Base-by-base conservation (phyloP, 2,888 invertebrate genomes). In the Diaprepes abbreviatus region DNA sequence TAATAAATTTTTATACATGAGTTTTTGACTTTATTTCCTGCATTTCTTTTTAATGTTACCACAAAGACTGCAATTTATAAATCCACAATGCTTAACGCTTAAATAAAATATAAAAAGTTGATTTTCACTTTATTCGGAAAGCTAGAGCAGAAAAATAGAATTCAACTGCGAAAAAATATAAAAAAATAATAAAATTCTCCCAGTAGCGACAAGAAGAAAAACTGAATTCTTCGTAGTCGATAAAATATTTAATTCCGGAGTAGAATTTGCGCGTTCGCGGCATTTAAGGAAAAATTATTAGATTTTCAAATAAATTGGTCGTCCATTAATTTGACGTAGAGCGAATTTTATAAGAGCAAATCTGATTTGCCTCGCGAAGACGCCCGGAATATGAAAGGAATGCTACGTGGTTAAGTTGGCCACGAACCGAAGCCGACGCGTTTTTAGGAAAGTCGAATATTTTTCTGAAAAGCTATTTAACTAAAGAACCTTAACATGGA, bases 221-320 rank as follows among this genome's bases (percentile, higher is more conserved):
- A 68, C 50, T 58, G 63, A 48, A 71, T 71, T 70, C 66, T 63
- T 66, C 66, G 57, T 48, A 70, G 63, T 69, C 64, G 69, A 65
- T 65, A 69, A 69, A 70, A 70, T 71, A 71, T 71, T 71, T 71
- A 71, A 71, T 71, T 71, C 71, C 71, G 71, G 54, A 36, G 71
- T 54, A 55, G 70, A 65, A 70, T 63, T 69, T 70, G 65, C 70
- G 65, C 65, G 70, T 69, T 40, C 70, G 71, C 67, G 59, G 67
- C 71, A 70, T 72, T 72, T 72, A 70, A 68, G 72, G 64, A 66
- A 72, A 72, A 72, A 72, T 72, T 69, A 72, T 72, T 72, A 72
- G 72, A 72, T 72, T 72, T 72, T 63, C 70, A 64, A 72, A 72
- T 70, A 72, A 72, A 72, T 72, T 72, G 70, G 63, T 72, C 63